Evolutionary conservation across 2,113 vertebrate genomes (phyloP), one percentile per base, ranked within the genome.

Genomic region (Mesoclemmys tuberculata): DNA sequence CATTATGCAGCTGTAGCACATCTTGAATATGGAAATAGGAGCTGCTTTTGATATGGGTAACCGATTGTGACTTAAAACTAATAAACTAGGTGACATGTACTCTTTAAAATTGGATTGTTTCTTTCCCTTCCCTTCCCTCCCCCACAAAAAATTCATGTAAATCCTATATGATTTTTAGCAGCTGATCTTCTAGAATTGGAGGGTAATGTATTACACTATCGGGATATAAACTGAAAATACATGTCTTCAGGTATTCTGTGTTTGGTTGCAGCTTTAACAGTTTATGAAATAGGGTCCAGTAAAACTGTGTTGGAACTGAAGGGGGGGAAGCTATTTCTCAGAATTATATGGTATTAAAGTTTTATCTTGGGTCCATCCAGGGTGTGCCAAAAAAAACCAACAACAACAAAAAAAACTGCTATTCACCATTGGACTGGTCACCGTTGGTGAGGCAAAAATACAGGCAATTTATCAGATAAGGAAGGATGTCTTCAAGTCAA

Each of bases 401-500:
- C 16, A 7, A 85, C 48, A 5, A 84, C 2, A 11, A 87, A 78
- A 89, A 84, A 22, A 5, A 51, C 2, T 87, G 11, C 2, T 21
- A 3, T 35, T 7, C 4, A 2, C 71, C 2, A 48, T 10, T 19
- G 56, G 88, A 85, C 88, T 74, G 3, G 7, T 92, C 24, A 13
- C 4, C 46, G 49, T 78, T 74, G 1, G 12, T 8, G 74, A 9
- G 49, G 2, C 3, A 88, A 94, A 94, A 83, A 31, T 1, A 2
- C 8, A 82, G 48, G 4, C 16, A 12, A 87, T 49, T 19, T 82
- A 3, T 0, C 5, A 82, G 27, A 14, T 0, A 84, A 12, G 85
- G 85, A 31, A 52, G 1, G 1, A 5, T 71, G 0, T 0, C 3
- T 22, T 91, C 11, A 84, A 56, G 14, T 52, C 64, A 14, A 74